These are phyloP conservation scores for Drosophila antonietae DNA, from an alignment of 2,888 invertebrate genomes.

Conservation along the genomic window DNA sequence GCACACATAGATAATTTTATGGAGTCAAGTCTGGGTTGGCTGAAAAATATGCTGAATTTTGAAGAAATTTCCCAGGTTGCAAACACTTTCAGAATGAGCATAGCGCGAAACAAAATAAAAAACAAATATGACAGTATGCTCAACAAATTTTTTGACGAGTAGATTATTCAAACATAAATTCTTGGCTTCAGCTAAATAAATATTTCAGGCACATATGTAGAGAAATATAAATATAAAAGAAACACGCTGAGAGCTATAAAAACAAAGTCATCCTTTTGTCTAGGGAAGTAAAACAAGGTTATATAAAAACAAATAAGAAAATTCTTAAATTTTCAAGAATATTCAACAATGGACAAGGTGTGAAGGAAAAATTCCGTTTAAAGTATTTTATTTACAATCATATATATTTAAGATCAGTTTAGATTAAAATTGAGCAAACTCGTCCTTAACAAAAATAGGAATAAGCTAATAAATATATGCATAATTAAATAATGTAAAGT, in stretches of 20 bases:
- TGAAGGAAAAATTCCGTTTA: not conserved
- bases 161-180: slow-evolving; percentile 16
- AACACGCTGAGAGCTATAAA: slow-evolving; percentile 1
- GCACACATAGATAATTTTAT: slow-evolving; percentile 38
- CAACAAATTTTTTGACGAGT: slow-evolving; percentile 6
- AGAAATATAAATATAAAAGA: no score
- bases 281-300: not conserved
- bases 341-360: not conserved
- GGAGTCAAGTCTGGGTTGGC: slow-evolving; percentile 8
- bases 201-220: slow-evolving; percentile 10
- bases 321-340: not conserved
- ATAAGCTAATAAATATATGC: no score
- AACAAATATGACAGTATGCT: not conserved
- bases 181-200: not conserved
- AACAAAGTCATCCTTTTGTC: not conserved
- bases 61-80: not conserved
- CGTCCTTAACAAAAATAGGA: no score
- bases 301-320: not conserved
- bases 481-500: no score
- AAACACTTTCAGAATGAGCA: slow-evolving; percentile 10
- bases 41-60: slow-evolving; percentile 22
- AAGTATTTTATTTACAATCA: not conserved
- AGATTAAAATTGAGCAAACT: no score
- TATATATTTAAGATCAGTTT: no score
- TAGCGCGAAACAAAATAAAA: slow-evolving; percentile 2